Evolutionary conservation across 2,797 vertebrate genomes (phyloP).

Genomic region (Diplodus puntazzo): DNA sequence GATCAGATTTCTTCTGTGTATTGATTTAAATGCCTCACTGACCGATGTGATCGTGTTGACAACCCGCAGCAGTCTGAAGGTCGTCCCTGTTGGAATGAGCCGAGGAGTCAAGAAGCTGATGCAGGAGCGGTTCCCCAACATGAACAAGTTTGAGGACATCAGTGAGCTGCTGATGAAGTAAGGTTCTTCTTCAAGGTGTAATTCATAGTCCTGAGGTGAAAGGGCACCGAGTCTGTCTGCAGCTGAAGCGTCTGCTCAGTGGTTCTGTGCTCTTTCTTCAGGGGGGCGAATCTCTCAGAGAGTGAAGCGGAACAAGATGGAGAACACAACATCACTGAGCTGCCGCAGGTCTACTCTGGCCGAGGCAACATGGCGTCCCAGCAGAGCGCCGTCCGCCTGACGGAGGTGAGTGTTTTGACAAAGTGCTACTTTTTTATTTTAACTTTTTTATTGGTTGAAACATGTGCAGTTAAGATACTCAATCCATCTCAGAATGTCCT

Average conservation of each 20-base stretch:
- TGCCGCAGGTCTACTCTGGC: slow-evolving; percentile 91
- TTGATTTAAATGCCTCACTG: neutral
- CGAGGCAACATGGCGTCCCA: slow-evolving; percentile 93
- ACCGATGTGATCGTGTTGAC: neutral
- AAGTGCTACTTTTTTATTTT: too few relatives aligned
- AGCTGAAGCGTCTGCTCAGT: neutral
- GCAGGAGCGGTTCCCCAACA: slow-evolving; percentile 94
- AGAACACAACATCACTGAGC: slow-evolving; percentile 92
- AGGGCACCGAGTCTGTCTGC: neutral
- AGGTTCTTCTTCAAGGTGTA: slow-evolving; percentile 38
- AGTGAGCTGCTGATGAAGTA: slow-evolving; percentile 95
- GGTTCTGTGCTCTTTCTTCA: slow-evolving; percentile 54
- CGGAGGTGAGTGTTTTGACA: slow-evolving; percentile 84
- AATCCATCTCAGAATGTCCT: too few relatives aligned
- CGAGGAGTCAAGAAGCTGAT: slow-evolving; percentile 94
- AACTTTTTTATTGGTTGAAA: too few relatives aligned
- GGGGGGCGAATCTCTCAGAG: slow-evolving; percentile 92
- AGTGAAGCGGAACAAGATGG: slow-evolving; percentile 95
- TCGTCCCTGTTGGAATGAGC: slow-evolving; percentile 94
- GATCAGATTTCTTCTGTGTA: rapidly evolving
- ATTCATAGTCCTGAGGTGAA: neutral
- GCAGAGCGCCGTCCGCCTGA: slow-evolving; percentile 93
- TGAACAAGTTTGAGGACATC: slow-evolving; percentile 94
- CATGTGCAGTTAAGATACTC: too few relatives aligned
- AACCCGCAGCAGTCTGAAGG: slow-evolving; percentile 91